Conservation (phyloP, 2,888 invertebrate genomes). For the Tiphia femorata region DNA sequence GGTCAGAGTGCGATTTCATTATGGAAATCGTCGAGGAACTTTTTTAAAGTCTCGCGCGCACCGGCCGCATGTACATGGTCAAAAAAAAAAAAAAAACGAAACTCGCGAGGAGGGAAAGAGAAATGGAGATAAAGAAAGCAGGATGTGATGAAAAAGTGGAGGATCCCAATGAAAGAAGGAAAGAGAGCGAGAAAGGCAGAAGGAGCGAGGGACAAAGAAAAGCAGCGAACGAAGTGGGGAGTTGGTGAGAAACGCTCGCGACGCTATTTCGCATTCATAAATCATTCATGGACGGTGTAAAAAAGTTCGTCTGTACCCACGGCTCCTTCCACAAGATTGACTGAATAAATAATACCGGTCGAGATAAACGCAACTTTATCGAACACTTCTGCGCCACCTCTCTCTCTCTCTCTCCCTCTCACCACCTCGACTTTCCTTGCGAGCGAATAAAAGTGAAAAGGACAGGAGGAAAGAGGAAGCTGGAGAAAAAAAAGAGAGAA, state of each 20-base stretch:
- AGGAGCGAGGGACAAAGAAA: neutral
- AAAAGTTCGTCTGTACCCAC: slow-evolving; percentile 18
- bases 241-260: slow-evolving; percentile 18
- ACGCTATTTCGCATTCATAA: slow-evolving; percentile 33
- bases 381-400: slow-evolving; percentile 6
- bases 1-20: slow-evolving; percentile 33
- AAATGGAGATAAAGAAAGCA: slow-evolving; percentile 7
- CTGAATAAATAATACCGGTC: slow-evolving; percentile 41
- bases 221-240: too few relatives aligned
- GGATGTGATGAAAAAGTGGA: slow-evolving; percentile 15
- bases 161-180: neutral
- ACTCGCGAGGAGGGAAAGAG: neutral
- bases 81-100: neutral
- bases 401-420: slow-evolving; percentile 2
- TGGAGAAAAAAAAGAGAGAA: neutral
- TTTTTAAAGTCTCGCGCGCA: slow-evolving; percentile 23
- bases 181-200: neutral
- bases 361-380: slow-evolving; percentile 33
- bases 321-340: slow-evolving; percentile 34
- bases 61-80: neutral
- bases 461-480: neutral
- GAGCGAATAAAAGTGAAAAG: neutral
- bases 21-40: slow-evolving; percentile 34
- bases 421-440: neutral
- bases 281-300: slow-evolving; percentile 38